phyloP scores from a whole-genome alignment of 2,113 vertebrate genomes.

The Embiotoca jacksoni region DNA sequence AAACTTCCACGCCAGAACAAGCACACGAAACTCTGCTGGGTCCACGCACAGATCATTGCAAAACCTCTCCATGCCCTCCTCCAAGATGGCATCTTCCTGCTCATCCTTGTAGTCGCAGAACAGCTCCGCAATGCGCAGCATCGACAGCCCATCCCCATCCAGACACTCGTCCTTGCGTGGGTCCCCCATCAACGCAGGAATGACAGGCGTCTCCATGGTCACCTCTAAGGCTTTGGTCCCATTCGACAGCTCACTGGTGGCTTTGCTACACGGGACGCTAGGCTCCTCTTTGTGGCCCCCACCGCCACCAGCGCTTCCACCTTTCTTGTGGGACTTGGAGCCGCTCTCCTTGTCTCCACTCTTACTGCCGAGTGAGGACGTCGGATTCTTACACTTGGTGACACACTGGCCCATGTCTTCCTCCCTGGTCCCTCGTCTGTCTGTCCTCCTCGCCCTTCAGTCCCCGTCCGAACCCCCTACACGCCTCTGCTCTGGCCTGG shows the following conservation, averaged over 20 bases:
- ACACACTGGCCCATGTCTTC: slow-evolving; percentile 99
- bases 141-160: slow-evolving; percentile 88
- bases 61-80: slow-evolving; percentile 99
- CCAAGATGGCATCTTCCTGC: slow-evolving; percentile 95
- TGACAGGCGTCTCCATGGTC: slow-evolving; percentile 86
- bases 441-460: slow-evolving; percentile 82
- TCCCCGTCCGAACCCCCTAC: slow-evolving; percentile 85
- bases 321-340: slow-evolving; percentile 92
- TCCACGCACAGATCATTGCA: slow-evolving; percentile 97
- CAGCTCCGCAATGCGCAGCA: slow-evolving; percentile 91
- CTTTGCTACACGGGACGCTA: slow-evolving; percentile 83
- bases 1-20: slow-evolving; percentile 99
- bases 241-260: slow-evolving; percentile 91
- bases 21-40: slow-evolving; percentile 96
- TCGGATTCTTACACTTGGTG: slow-evolving; percentile 99
- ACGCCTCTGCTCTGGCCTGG: slow-evolving; percentile 85
- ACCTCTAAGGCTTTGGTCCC: slow-evolving; percentile 93
- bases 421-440: slow-evolving; percentile 68
- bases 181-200: slow-evolving; percentile 83
- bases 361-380: slow-evolving; percentile 98
- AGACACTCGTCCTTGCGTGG: slow-evolving; percentile 83
- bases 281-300: slow-evolving; percentile 91
- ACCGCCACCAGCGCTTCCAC: slow-evolving; percentile 81
- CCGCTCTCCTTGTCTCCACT: slow-evolving; percentile 95
- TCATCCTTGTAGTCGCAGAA: slow-evolving; percentile 96